Evolutionary conservation across 2,888 invertebrate species (phyloP).

Genomic region (Ochropleura leucogaster): DNA sequence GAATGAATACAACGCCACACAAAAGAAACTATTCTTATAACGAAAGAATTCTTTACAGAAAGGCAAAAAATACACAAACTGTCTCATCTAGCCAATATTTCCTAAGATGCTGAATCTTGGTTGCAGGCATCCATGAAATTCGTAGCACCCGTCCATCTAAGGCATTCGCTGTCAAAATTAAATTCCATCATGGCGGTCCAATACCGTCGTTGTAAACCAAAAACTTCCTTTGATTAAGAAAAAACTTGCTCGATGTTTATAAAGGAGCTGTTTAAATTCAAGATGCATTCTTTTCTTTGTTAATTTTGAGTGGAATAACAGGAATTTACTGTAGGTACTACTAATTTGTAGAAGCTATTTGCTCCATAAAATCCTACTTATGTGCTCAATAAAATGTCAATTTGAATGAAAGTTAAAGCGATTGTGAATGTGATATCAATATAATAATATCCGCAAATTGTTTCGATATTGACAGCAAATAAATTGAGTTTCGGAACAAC

Average conservation of each 20-base stretch:
- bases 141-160: conserved; percentile 56
- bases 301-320: not conserved
- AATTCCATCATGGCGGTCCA: conserved; percentile 55
- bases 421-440: conserved; percentile 3
- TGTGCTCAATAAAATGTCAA: conserved; percentile 14
- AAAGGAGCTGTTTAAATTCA: not conserved
- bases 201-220: conserved; percentile 32
- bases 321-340: not conserved
- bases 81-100: conserved; percentile 49
- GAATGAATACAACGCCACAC: not conserved
- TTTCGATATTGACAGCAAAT: conserved; percentile 29
- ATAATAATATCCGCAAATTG: conserved; percentile 10
- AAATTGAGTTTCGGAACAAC: conserved; percentile 29
- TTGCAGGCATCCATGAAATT: conserved; percentile 72
- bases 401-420: conserved; percentile 8
- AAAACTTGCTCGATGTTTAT: conserved; percentile 26
- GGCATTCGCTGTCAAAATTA: conserved; percentile 65
- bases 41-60: conserved; percentile 14
- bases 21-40: conserved; percentile 21
- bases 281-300: not conserved
- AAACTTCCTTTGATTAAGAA: conserved; percentile 44
- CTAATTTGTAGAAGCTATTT: not conserved
- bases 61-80: conserved; percentile 6
- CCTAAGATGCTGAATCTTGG: conserved; percentile 35
- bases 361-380: not conserved